A percentile compares a stretch with the other conserved stretches of the same genome.
phyloP scores from a whole-genome alignment of 2,113 vertebrate genomes.

The Hymenochirus boettgeri region DNA sequence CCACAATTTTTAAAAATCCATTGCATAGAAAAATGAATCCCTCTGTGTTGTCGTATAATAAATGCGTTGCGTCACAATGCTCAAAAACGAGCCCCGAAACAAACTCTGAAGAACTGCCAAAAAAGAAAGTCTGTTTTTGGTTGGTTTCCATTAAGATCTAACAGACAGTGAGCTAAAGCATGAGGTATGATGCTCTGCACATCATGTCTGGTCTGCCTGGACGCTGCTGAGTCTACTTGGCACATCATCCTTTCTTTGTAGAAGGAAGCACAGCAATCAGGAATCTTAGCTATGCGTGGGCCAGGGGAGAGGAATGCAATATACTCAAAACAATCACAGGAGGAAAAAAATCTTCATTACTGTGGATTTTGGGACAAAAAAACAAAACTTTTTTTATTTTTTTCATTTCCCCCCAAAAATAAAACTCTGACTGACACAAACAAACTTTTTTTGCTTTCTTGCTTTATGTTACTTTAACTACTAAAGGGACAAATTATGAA shows the following conservation, averaged over 20 bases:
- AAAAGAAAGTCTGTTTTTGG: constrained; percentile 14
- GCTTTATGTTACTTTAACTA: too few species aligned
- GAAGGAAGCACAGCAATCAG: constrained; percentile 33
- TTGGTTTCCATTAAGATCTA: constrained; percentile 15
- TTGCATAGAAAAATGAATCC: too few species aligned
- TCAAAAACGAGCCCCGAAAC: too few species aligned
- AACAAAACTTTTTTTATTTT: not conserved
- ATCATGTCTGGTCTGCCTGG: constrained; percentile 26
- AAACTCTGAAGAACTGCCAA: constrained; percentile 17
- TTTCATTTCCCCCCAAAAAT: not conserved
- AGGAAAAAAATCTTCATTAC: constrained; percentile 13
- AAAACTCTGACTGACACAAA: too few species aligned
- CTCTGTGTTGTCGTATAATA: too few species aligned
- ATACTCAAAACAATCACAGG: constrained; percentile 23
- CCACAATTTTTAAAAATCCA: too few species aligned
- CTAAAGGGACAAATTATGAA: too few species aligned
- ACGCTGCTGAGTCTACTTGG: constrained; percentile 34
- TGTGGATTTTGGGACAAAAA: not conserved
- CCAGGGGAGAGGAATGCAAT: constrained; percentile 40
- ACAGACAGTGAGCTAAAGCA: constrained; percentile 39
- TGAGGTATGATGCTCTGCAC: constrained; percentile 28
- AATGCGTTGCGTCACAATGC: too few species aligned
- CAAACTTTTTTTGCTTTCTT: too few species aligned
- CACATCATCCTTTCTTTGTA: constrained; percentile 25
- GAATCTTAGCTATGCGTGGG: constrained; percentile 57